Evolutionary conservation across 2,797 vertebrate genomes (phyloP).

Genomic region (Psittacula echo): DNA sequence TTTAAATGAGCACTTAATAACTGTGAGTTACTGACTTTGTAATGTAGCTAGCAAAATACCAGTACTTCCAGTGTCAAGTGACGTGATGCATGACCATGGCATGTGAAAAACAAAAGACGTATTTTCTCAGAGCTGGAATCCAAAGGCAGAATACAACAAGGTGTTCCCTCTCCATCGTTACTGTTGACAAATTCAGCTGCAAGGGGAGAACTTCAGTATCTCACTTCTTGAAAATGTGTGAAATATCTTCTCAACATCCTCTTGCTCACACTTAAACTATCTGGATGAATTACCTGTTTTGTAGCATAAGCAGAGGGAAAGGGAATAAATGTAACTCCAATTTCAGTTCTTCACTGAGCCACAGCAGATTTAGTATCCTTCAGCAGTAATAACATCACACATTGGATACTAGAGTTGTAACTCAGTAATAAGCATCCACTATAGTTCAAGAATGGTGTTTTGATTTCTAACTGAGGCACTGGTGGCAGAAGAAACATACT

Average conservation of each 20-base stretch:
- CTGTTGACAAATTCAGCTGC: not conserved
- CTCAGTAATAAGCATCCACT: not conserved
- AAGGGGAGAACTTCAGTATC: not conserved
- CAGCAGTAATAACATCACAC: not conserved
- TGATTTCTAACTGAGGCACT: not conserved
- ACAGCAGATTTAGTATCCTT: not conserved
- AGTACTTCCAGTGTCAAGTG: not conserved
- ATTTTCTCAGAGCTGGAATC: not conserved
- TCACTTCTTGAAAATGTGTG: not conserved
- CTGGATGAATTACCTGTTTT: not conserved
- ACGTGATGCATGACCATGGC: not conserved
- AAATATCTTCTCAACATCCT: not conserved
- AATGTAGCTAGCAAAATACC: not conserved
- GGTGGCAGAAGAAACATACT: not conserved
- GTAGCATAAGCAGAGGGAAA: not conserved
- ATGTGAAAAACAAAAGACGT: not conserved
- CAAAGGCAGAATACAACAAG: not conserved
- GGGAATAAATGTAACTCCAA: not conserved
- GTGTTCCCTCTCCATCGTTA: not conserved
- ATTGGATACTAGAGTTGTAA: not conserved
- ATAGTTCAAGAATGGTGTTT: not conserved
- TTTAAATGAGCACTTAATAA: slow-evolving; percentile 45
- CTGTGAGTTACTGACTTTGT: not conserved
- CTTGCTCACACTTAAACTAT: not conserved
- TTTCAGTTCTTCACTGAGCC: not conserved